These are phyloP conservation scores for Ramphastos sulfuratus DNA, from an alignment of 2,113 vertebrate genomes.

Conservation along the genomic window DNA sequence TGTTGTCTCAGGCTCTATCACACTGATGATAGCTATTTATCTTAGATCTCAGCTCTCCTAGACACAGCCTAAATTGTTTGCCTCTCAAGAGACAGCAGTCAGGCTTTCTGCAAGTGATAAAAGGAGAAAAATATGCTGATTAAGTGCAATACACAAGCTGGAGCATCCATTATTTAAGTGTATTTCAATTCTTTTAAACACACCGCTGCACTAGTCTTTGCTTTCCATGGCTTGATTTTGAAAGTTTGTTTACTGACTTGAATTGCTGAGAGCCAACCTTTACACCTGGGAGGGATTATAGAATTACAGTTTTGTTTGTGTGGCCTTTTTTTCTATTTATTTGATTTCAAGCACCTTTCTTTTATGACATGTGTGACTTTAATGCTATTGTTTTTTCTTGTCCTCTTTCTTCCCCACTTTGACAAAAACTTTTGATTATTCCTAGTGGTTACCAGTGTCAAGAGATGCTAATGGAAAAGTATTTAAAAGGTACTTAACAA, in stretches of 20 bases:
- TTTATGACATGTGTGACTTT: not conserved
- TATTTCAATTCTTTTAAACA: not conserved
- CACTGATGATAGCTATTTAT: not conserved
- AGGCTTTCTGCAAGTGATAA: not conserved
- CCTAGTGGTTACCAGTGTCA: not conserved
- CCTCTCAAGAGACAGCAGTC: slow-evolving; percentile 5
- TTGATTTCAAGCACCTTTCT: not conserved
- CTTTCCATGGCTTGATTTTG: not conserved
- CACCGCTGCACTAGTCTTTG: not conserved
- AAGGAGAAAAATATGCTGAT: slow-evolving; percentile 25
- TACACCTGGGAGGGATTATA: not conserved
- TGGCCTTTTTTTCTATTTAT: not conserved
- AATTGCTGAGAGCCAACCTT: not conserved
- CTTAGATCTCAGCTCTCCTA: not conserved
- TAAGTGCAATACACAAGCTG: not conserved
- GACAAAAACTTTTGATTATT: not conserved
- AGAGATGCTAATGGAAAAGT: not conserved
- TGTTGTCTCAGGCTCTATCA: not conserved
- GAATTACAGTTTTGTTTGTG: not conserved
- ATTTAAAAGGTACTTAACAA: not conserved
- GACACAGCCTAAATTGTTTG: not conserved
- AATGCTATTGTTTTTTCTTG: not conserved
- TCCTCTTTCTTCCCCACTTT: not conserved
- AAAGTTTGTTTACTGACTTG: not conserved
- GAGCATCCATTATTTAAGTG: slow-evolving; percentile 8